Base-by-base conservation (phyloP, 2,113 vertebrate species). In the Poeciliopsis prolifica region DNA sequence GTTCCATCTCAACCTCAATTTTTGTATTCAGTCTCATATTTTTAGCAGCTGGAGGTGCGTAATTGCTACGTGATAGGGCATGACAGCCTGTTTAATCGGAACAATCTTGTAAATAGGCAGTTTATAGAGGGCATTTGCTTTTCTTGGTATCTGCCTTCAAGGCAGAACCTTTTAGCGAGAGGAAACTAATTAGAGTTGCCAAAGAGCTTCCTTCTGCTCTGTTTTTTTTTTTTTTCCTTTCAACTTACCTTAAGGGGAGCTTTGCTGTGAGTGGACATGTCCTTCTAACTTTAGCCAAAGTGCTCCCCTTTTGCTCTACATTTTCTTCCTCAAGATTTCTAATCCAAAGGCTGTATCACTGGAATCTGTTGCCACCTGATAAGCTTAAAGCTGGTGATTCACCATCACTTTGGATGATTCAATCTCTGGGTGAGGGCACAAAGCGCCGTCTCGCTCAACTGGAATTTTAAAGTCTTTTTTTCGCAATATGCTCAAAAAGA, bases 11-110 rank as follows among this genome's bases (percentile, higher is more conserved):
- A 64, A 13, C 60, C 72, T 40, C 31, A 65, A 80, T 89, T 91
- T 88, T 70, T 87, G 54, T 81, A 65, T 89, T 85, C 40, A 89
- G 60, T 24, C 68, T 64, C 88, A 65, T 91, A 87, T 93, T 90
- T 93, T 89, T 88, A 90, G 83, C 83, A 81, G 75, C 72, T 80
- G 78, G 76, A 86, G 87, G 79, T 91, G 70, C 72, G 68, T 87
- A 87, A 87, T 80, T 83, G 78, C 79, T 65, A 22, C 42, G 31
- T 70, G 68, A 79, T 75, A 65, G 75, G n/a, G 58, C 82, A 69
- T 81, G 87, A 78, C 81, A 74, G 65, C 33, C 80, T 77, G 70
- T 80, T 81, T 83, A 82, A 85, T 90, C 67, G 31, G 78, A 86
- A 75, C 22, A 78, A 4, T 78, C 30, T 82, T 83, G 44, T 64